Conservation (phyloP, 2,888 invertebrate species). For the Yponomeuta evonymella region DNA sequence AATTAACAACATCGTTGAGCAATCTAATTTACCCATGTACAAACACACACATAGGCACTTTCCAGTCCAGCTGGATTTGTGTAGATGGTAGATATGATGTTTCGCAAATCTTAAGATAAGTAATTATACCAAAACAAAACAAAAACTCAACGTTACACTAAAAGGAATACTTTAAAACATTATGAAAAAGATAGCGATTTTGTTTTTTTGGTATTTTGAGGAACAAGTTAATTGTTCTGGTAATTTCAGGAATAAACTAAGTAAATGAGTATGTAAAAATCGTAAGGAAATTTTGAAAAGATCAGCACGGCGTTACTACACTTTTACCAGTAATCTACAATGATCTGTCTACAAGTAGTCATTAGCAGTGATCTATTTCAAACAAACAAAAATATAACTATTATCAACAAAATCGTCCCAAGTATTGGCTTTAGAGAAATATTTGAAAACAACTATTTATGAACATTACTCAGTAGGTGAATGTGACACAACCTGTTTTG, state of each 20-base stretch:
- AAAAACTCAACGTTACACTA: constrained; percentile 33
- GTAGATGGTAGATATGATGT: background rate
- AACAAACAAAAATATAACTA: constrained; percentile 7
- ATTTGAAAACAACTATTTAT: no score
- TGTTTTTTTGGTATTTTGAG: background rate
- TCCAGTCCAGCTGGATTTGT: constrained; percentile 4
- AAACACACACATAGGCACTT: background rate
- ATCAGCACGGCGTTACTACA: no score
- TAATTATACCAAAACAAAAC: constrained; percentile 29
- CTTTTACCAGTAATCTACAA: background rate
- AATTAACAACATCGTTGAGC: background rate
- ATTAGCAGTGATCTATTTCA: background rate
- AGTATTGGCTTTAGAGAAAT: constrained; percentile 6
- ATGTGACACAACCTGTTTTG: no score
- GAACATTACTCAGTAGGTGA: no score
- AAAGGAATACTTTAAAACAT: background rate
- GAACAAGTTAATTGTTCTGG: background rate
- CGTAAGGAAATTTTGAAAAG: no score
- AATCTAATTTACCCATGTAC: background rate
- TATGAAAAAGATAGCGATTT: no score
- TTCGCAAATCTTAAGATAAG: background rate
- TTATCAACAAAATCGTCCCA: constrained; percentile 23
- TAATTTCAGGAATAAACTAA: no score
- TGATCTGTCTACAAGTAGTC: background rate
- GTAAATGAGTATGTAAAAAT: no score